Conservation (phyloP, 2,797 vertebrate species). For the Danio jaintianensis region DNA sequence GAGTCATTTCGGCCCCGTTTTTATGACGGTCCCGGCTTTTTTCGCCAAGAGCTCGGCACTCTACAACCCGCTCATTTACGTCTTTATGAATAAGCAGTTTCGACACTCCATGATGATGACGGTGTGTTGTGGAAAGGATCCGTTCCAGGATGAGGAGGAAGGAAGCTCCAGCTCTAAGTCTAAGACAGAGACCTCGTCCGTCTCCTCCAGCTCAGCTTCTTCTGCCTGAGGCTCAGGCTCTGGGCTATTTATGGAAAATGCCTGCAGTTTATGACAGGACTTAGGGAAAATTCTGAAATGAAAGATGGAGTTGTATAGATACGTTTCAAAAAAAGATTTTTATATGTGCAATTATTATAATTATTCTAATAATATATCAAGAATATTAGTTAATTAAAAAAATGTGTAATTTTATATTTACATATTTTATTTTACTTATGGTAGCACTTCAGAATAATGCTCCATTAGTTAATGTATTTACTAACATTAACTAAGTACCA, state of each 20-base stretch:
- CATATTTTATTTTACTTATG: too few species aligned
- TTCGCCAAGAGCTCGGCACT: conserved; percentile 90
- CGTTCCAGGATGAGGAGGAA: conserved; percentile 89
- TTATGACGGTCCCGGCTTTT: conserved; percentile 92
- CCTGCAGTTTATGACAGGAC: conserved; percentile 74
- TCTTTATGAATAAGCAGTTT: conserved; percentile 97
- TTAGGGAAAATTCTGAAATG: conserved; percentile 72
- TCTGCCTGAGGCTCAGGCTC: conserved; percentile 84
- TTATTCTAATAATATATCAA: too few species aligned
- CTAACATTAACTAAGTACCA: too few species aligned
- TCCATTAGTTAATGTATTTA: too few species aligned
- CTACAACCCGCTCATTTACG: conserved; percentile 96
- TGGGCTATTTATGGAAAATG: conserved; percentile 66
- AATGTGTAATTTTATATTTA: too few species aligned
- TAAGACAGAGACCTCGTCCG: conserved; percentile 90
- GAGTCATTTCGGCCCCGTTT: conserved; percentile 87
- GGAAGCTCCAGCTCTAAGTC: conserved; percentile 78
- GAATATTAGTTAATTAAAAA: too few species aligned
- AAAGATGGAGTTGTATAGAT: conserved; percentile 35
- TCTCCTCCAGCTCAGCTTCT: conserved; percentile 90
- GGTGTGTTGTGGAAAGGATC: conserved; percentile 92
- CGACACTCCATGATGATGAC: conserved; percentile 95
- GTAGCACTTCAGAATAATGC: too few species aligned
- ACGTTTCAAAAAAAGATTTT: background rate
- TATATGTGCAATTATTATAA: background rate